These are phyloP conservation scores for Drosophila kuntzei DNA, from an alignment of 2,888 invertebrate species.

Conservation along the genomic window DNA sequence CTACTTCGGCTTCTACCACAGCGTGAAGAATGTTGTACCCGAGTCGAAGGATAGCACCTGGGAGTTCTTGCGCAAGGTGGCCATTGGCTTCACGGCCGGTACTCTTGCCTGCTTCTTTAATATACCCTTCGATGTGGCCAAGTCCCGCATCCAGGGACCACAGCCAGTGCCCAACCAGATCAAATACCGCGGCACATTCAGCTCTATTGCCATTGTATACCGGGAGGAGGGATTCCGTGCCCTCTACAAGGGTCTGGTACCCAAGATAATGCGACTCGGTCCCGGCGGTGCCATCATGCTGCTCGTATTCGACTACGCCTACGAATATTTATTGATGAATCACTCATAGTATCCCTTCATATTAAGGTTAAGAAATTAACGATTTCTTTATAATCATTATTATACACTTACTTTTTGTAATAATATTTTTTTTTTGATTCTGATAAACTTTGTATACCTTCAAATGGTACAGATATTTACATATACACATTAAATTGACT, in stretches of 20 bases:
- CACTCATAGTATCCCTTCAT: constrained; percentile 27
- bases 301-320: constrained; percentile 95
- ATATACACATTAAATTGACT: constrained; percentile 7
- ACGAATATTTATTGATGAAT: constrained; percentile 87
- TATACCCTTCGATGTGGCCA: constrained; percentile 98
- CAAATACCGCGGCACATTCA: constrained; percentile 92
- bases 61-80: constrained; percentile 91
- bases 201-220: constrained; percentile 91
- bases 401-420: not conserved
- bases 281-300: constrained; percentile 98
- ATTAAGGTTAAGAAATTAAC: constrained; percentile 7
- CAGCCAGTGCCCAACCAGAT: constrained; percentile 90
- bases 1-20: constrained; percentile 98
- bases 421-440: not conserved
- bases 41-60: constrained; percentile 88
- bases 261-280: constrained; percentile 95
- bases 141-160: constrained; percentile 97
- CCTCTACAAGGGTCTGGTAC: constrained; percentile 95
- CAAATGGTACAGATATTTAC: not conserved
- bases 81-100: constrained; percentile 95
- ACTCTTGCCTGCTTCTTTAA: constrained; percentile 94
- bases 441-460: not conserved
- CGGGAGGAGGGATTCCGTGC: constrained; percentile 95
- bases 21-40: constrained; percentile 91
- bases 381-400: not conserved